phyloP scores from a whole-genome alignment of 2,888 invertebrate species.

The Prostheceraeus crozeri region DNA sequence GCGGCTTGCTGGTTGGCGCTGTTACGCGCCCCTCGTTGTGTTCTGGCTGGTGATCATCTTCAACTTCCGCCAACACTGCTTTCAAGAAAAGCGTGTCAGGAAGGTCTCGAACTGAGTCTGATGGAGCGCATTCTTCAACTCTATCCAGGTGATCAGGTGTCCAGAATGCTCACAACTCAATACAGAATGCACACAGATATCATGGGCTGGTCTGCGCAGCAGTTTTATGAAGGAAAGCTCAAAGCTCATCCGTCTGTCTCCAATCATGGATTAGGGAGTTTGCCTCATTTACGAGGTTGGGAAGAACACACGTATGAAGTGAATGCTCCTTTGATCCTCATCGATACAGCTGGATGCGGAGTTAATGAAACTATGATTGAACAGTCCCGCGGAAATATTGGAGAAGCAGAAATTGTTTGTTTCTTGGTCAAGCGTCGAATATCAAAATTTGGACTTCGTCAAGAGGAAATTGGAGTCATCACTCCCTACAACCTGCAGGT shows the following conservation, averaged over 20 bases:
- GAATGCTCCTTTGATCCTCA: conserved; percentile 57
- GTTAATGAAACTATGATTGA: conserved; percentile 58
- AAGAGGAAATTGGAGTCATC: conserved; percentile 60
- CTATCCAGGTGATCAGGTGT: conserved; percentile 60
- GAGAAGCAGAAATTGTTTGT: conserved; percentile 42
- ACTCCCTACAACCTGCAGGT: conserved; percentile 61
- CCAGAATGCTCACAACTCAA: conserved; percentile 67
- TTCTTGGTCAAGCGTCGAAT: too few species aligned
- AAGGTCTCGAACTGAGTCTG: conserved; percentile 58
- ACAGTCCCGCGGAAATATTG: conserved; percentile 59
- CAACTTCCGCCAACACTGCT: conserved; percentile 60
- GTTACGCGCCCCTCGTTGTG: conserved; percentile 57
- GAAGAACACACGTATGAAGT: too few species aligned
- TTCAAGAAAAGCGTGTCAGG: conserved; percentile 58
- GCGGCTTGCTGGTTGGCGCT: conserved; percentile 62
- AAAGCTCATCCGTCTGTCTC: conserved; percentile 59
- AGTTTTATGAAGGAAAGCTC: conserved; percentile 71
- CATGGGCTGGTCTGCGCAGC: conserved; percentile 71
- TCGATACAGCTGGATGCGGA: conserved; percentile 61
- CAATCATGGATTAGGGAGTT: conserved; percentile 58
- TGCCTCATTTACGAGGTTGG: too few species aligned
- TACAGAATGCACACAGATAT: conserved; percentile 84
- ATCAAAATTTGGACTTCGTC: conserved; percentile 57
- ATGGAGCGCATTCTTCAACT: conserved; percentile 59
- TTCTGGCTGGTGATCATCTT: conserved; percentile 60